Conservation (phyloP, 2,888 invertebrate genomes). For the Gymnoscelis rufifasciata region DNA sequence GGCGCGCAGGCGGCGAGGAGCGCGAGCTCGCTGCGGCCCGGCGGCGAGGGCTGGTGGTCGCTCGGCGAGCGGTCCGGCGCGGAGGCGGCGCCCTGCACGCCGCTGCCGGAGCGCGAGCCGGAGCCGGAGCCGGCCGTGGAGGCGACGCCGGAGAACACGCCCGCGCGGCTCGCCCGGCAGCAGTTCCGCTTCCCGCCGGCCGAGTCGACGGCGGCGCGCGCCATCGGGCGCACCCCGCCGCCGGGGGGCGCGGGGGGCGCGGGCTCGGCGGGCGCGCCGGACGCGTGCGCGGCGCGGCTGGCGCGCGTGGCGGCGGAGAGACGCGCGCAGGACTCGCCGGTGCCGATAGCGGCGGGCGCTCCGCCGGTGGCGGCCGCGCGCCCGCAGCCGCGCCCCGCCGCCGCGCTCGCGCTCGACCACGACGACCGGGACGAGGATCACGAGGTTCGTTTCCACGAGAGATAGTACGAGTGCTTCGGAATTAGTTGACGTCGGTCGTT, state of each 20-base stretch:
- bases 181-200: constrained; percentile 65
- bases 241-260: constrained; percentile 50
- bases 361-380: constrained; percentile 54
- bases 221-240: constrained; percentile 28
- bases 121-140: constrained; percentile 67
- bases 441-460: too few relatives aligned
- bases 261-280: constrained; percentile 49
- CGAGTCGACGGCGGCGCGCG: constrained; percentile 43
- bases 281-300: constrained; percentile 53
- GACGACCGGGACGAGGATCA: constrained; percentile 39
- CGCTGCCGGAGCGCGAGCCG: constrained; percentile 78
- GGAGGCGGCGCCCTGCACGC: constrained; percentile 78
- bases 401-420: constrained; percentile 43
- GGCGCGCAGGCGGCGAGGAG: constrained; percentile 48
- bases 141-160: constrained; percentile 85
- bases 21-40: constrained; percentile 50
- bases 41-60: constrained; percentile 67
- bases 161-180: constrained; percentile 83
- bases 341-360: constrained; percentile 61
- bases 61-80: constrained; percentile 76
- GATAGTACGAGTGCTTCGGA: too few relatives aligned
- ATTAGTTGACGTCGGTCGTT: too few relatives aligned
- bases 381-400: constrained; percentile 40
- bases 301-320: constrained; percentile 74
- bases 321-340: constrained; percentile 64